phyloP scores from a whole-genome alignment of 2,888 invertebrate species.

The Lamellibrachia satsuma region DNA sequence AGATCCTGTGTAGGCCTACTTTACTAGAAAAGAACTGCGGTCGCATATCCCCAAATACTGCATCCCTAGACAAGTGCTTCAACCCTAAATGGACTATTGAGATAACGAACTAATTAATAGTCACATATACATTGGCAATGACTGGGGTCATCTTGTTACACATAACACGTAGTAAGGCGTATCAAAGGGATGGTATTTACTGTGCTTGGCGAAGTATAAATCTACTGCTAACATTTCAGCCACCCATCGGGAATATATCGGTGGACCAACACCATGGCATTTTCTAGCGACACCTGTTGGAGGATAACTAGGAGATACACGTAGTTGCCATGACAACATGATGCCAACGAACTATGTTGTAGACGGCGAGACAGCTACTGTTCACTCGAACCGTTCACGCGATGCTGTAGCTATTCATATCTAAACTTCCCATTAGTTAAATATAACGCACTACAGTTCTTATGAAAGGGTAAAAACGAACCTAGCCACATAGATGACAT shows the following conservation, averaged over 20 bases:
- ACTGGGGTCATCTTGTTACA: neutral
- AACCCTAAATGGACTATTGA: too few relatives aligned
- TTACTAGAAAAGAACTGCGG: too few relatives aligned
- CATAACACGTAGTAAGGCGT: neutral
- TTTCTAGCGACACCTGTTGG: neutral
- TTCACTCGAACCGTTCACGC: neutral
- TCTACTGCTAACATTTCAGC: neutral
- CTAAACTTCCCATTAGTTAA: neutral
- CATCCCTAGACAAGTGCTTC: too few relatives aligned
- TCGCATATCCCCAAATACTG: too few relatives aligned
- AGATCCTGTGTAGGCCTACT: too few relatives aligned
- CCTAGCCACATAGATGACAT: neutral
- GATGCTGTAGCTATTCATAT: neutral
- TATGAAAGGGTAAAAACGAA: too few relatives aligned
- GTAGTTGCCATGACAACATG: too few relatives aligned
- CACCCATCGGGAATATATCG: neutral
- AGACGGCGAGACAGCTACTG: too few relatives aligned
- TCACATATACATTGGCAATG: neutral
- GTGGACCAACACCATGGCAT: neutral
- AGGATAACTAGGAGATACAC: neutral
- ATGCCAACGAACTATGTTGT: too few relatives aligned
- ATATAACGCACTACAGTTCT: neutral
- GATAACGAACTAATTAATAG: too few relatives aligned
- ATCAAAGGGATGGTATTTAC: too few relatives aligned
- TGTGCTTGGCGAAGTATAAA: too few relatives aligned